These are phyloP conservation scores for Lasioglossum figueresi DNA, from an alignment of 2,888 invertebrate species.

Conservation along the genomic window DNA sequence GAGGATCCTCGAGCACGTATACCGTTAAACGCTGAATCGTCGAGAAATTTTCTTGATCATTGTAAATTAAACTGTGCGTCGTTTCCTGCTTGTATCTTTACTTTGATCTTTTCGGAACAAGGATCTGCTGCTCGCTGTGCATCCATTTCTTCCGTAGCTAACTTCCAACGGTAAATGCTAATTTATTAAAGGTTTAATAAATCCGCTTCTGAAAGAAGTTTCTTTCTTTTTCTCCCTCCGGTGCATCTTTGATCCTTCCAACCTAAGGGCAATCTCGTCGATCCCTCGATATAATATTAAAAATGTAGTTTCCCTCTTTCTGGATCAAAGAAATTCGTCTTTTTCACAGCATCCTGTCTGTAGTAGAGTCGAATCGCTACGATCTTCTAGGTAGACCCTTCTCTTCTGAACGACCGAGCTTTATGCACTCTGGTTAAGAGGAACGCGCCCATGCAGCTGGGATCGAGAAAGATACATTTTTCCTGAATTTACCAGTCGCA, in stretches of 20 bases:
- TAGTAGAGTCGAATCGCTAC: neutral
- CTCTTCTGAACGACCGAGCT: neutral
- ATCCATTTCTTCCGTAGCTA: neutral
- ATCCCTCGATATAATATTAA: neutral
- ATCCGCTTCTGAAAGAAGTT: neutral
- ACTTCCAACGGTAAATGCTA: neutral
- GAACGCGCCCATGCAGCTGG: neutral
- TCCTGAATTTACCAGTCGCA: slow-evolving; percentile 35
- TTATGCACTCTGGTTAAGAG: neutral
- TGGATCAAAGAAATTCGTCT: neutral
- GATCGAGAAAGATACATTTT: slow-evolving; percentile 18
- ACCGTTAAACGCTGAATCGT: neutral
- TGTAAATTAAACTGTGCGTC: neutral
- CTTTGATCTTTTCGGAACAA: neutral
- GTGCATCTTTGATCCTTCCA: neutral
- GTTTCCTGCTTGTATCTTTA: neutral
- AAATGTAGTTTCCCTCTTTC: neutral
- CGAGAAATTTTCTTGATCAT: neutral
- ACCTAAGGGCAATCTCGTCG: neutral
- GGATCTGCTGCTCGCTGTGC: neutral
- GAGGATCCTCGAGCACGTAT: neutral
- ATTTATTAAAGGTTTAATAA: slow-evolving; percentile 1
- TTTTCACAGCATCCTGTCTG: neutral
- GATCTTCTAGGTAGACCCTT: neutral
- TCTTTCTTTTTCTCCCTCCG: neutral